Conservation (phyloP, 2,113 vertebrate species). For the Puffinus mauretanicus region DNA sequence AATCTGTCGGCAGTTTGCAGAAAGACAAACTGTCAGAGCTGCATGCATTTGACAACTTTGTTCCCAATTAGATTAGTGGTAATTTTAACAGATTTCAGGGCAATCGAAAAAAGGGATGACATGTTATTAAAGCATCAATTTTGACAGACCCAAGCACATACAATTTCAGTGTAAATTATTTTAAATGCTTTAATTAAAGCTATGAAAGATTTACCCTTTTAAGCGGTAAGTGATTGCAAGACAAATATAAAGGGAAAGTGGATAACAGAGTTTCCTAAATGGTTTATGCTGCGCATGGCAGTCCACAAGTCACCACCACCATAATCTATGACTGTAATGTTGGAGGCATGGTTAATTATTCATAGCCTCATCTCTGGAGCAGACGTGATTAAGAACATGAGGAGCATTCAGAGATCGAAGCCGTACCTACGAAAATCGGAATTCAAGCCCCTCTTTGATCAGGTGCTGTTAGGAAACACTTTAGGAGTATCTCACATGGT, state of each 20-base stretch:
- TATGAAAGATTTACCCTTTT: conserved; percentile 81
- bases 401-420: conserved; percentile 73
- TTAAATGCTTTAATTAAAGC: conserved; percentile 86
- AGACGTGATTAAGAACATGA: conserved; percentile 80
- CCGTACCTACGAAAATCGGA: conserved; percentile 69
- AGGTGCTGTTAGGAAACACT: conserved; percentile 58
- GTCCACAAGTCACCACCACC: conserved; percentile 74
- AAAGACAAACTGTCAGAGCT: conserved; percentile 86
- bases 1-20: conserved; percentile 87
- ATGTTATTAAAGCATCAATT: conserved; percentile 84
- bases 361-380: conserved; percentile 78
- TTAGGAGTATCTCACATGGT: conserved; percentile 43
- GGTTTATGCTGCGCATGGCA: conserved; percentile 75
- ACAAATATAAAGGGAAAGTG: conserved; percentile 82
- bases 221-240: conserved; percentile 78
- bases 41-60: conserved; percentile 84
- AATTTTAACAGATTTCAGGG: conserved; percentile 88
- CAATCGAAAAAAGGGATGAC: conserved; percentile 80
- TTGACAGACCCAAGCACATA: conserved; percentile 81
- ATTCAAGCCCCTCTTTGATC: conserved; percentile 62
- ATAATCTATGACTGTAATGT: conserved; percentile 78
- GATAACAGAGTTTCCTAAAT: conserved; percentile 77
- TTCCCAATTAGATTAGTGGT: conserved; percentile 86
- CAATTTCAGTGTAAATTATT: conserved; percentile 83
- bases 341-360: conserved; percentile 81